Conservation (phyloP, 2,797 vertebrate species). For the Thunnus albacares region DNA sequence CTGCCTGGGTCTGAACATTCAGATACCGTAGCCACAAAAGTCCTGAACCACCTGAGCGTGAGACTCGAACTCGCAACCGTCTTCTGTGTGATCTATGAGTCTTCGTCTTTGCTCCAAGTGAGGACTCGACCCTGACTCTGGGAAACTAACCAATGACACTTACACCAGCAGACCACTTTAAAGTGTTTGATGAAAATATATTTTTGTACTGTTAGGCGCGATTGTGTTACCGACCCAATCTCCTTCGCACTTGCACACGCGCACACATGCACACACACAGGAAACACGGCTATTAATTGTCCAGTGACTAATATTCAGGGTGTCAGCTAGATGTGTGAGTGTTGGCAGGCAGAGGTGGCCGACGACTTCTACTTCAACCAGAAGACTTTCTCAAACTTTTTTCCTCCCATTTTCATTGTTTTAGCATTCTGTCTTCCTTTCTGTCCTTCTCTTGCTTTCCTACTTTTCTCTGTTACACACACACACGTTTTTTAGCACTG, state of each 20-base stretch:
- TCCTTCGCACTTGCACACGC: conserved; percentile 24
- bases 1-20: conserved; percentile 2
- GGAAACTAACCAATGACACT: conserved; percentile 59
- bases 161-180: conserved; percentile 31
- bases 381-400: conserved; percentile 25
- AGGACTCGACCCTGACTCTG: conserved; percentile 54
- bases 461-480: conserved; percentile 1
- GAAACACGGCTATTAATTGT: conserved; percentile 70
- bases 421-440: conserved; percentile 34
- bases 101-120: conserved; percentile 4
- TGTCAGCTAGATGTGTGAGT: conserved; percentile 78
- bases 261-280: conserved; percentile 26
- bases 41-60: background rate
- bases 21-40: conserved; percentile 18
- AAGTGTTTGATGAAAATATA: conserved; percentile 52
- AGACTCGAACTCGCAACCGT: conserved; percentile 13
- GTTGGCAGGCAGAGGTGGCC: conserved; percentile 73
- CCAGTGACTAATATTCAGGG: conserved; percentile 70
- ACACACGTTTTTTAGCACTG: background rate
- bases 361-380: conserved; percentile 49
- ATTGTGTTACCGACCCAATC: conserved; percentile 53
- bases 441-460: background rate
- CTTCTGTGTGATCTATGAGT: conserved; percentile 27
- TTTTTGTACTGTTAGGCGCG: conserved; percentile 49
- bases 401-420: conserved; percentile 30